These are phyloP conservation scores for Fistularia tabacaria DNA, from an alignment of 2,797 vertebrate species.

Conservation along the genomic window DNA sequence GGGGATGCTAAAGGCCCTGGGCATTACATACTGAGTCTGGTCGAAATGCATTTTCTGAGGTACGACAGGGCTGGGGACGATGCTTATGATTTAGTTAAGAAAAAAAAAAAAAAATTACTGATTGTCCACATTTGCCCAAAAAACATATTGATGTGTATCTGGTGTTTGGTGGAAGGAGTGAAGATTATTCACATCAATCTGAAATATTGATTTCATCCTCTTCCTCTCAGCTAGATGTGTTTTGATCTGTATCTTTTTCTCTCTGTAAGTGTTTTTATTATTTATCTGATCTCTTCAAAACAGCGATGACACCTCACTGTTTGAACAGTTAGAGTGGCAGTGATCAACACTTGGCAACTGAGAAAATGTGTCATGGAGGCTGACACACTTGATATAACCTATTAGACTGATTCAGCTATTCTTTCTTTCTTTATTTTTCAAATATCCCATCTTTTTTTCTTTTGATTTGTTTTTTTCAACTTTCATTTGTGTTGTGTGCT, in stretches of 20 bases:
- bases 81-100: no score
- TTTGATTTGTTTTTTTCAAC: conserved; percentile 4
- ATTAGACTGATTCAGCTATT: conserved; percentile 2
- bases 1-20: no score
- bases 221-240: no score
- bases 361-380: conserved; percentile 3
- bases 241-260: not conserved
- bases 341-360: conserved; percentile 54
- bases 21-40: no score
- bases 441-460: not conserved
- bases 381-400: conserved; percentile 21
- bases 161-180: no score
- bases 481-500: conserved; percentile 3
- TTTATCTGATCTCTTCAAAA: conserved; percentile 1
- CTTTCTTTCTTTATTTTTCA: conserved; percentile 5
- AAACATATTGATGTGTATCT: no score
- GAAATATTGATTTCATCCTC: no score
- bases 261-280: conserved; percentile 3
- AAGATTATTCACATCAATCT: no score
- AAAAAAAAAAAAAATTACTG: no score
- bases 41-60: no score
- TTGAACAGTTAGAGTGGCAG: conserved; percentile 36
- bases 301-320: conserved; percentile 28
- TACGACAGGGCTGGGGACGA: no score
- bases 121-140: no score